These are phyloP conservation scores for Mechanitis messenoides DNA, from an alignment of 2,888 invertebrate genomes.

Conservation along the genomic window DNA sequence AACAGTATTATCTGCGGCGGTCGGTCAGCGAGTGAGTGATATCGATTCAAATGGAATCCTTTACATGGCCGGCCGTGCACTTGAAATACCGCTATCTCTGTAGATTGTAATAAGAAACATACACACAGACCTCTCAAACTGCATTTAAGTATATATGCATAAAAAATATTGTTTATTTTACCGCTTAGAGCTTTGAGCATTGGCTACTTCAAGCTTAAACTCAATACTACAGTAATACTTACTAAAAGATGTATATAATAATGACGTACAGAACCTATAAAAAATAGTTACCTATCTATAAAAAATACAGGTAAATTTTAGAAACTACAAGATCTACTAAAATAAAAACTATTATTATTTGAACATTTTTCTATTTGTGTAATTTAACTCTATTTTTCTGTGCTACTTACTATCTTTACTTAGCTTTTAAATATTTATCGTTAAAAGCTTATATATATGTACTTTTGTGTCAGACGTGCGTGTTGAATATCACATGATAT, in stretches of 20 bases:
- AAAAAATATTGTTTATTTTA: slow-evolving; percentile 4
- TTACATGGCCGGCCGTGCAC: slow-evolving; percentile 56
- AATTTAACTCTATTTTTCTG: too few relatives aligned
- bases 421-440: not conserved
- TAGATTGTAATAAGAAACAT: slow-evolving; percentile 53
- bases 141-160: slow-evolving; percentile 1
- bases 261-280: too few relatives aligned
- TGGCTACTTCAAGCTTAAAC: too few relatives aligned
- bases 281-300: too few relatives aligned
- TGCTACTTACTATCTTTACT: too few relatives aligned
- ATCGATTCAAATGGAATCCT: slow-evolving; percentile 34
- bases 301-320: too few relatives aligned
- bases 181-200: not conserved
- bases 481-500: slow-evolving; percentile 4
- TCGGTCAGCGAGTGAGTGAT: slow-evolving; percentile 44
- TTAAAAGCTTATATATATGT: not conserved
- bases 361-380: too few relatives aligned
- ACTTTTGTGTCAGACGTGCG: not conserved
- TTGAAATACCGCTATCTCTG: slow-evolving; percentile 60
- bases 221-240: too few relatives aligned
- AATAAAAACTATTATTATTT: too few relatives aligned
- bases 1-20: slow-evolving; percentile 28
- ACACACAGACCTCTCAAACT: not conserved
- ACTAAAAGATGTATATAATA: too few relatives aligned
- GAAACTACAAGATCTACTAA: too few relatives aligned